A percentile compares a stretch with the other conserved stretches of the same genome.
Evolutionary conservation across 2,797 vertebrate species (phyloP).

Genomic region (Hemitrygon akajei): DNA sequence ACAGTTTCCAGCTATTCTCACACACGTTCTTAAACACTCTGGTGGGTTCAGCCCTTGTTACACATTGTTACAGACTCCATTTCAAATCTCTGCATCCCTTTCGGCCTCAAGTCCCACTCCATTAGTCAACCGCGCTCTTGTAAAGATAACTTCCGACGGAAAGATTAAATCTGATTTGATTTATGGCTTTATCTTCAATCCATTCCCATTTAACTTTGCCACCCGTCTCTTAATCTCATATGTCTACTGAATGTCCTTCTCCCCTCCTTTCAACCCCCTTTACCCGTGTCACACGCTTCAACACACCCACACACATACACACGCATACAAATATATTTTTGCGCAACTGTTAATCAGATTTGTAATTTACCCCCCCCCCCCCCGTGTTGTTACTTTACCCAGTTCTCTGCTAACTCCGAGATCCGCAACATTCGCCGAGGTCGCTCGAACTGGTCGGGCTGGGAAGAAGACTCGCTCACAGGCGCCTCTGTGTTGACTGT

Average conservation of each 20-base stretch:
- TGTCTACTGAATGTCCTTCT: background rate
- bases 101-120: background rate
- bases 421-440: background rate
- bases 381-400: no score
- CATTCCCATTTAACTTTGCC: background rate
- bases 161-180: background rate
- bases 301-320: background rate
- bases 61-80: no score
- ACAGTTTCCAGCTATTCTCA: background rate
- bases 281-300: background rate
- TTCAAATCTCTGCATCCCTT: background rate
- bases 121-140: background rate
- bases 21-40: background rate
- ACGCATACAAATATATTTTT: background rate
- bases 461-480: background rate
- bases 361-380: background rate
- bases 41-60: no score
- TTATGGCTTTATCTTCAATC: background rate
- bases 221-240: background rate
- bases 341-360: background rate
- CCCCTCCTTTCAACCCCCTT: background rate
- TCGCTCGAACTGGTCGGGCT: no score
- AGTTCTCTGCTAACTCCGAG: background rate
- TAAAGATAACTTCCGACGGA: background rate
- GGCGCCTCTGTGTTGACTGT: background rate